These are phyloP conservation scores for Hemicentrotus pulcherrimus DNA, from an alignment of 35 echinoderm and acorn worm genomes.

Conservation along the genomic window DNA sequence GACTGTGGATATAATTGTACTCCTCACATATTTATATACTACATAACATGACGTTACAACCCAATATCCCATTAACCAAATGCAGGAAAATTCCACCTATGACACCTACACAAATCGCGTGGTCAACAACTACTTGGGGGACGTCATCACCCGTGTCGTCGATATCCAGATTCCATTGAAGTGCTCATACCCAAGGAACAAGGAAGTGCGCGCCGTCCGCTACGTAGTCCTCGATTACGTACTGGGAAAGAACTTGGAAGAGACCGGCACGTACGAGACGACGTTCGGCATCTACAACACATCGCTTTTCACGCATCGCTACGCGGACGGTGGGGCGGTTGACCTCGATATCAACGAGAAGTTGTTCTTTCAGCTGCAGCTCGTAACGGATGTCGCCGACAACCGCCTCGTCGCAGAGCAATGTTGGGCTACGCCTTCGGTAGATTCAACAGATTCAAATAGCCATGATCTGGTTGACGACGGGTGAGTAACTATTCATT, in stretches of 20 bases:
- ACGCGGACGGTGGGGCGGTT: neutral
- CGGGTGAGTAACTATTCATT: neutral
- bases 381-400: neutral
- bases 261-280: neutral
- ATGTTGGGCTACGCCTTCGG: constrained; percentile 22
- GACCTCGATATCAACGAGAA: constrained; percentile 19
- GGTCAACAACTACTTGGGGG: neutral
- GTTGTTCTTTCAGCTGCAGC: constrained; percentile 22
- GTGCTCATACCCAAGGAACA: neutral
- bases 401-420: neutral
- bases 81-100: constrained; percentile 15
- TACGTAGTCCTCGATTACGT: constrained; percentile 15
- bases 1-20: no score
- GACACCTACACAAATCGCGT: constrained; percentile 36
- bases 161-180: constrained; percentile 23
- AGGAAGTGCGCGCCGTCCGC: constrained; percentile 33
- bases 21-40: no score
- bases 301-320: neutral
- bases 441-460: neutral
- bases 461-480: neutral
- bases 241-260: constrained; percentile 39
- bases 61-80: neutral
- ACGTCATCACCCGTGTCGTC: constrained; percentile 7
- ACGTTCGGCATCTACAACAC: constrained; percentile 30
- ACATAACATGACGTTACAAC: no score